Percentiles rank a stretch among this genome's conserved stretches.
Conservation (phyloP, 2,797 vertebrate species). For the Gymnocypris eckloni region DNA sequence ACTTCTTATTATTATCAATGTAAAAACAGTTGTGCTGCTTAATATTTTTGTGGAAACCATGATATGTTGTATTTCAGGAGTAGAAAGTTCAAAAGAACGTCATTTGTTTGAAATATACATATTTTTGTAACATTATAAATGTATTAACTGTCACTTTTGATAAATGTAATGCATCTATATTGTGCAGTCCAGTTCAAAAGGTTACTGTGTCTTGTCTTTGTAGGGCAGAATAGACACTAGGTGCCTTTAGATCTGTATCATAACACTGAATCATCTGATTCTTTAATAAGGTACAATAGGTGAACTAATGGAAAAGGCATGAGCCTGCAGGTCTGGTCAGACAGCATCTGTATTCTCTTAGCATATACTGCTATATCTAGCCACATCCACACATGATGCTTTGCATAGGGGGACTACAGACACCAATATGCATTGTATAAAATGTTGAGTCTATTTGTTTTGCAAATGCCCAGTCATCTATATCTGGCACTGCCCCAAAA, state of each 20-base stretch:
- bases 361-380: constrained; percentile 28
- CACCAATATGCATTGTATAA: constrained; percentile 50
- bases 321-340: constrained; percentile 21
- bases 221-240: constrained; percentile 16
- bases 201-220: not conserved
- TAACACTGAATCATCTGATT: constrained; percentile 25
- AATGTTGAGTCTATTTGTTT: constrained; percentile 56
- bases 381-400: constrained; percentile 11
- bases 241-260: constrained; percentile 18
- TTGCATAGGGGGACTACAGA: constrained; percentile 57
- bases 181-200: not conserved
- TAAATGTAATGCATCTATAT: not conserved
- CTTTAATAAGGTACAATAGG: constrained; percentile 16
- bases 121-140: not conserved
- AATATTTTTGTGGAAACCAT: not conserved
- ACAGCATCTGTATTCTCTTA: constrained; percentile 19
- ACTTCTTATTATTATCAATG: not conserved
- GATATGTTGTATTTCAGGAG: not conserved
- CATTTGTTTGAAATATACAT: not conserved
- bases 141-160: not conserved
- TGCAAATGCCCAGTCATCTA: constrained; percentile 57
- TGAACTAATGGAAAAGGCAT: constrained; percentile 16
- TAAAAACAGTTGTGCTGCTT: not conserved
- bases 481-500: constrained; percentile 36
- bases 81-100: not conserved